Base-by-base conservation (phyloP, 2,888 invertebrate species). In the Aleiodes testaceus region DNA sequence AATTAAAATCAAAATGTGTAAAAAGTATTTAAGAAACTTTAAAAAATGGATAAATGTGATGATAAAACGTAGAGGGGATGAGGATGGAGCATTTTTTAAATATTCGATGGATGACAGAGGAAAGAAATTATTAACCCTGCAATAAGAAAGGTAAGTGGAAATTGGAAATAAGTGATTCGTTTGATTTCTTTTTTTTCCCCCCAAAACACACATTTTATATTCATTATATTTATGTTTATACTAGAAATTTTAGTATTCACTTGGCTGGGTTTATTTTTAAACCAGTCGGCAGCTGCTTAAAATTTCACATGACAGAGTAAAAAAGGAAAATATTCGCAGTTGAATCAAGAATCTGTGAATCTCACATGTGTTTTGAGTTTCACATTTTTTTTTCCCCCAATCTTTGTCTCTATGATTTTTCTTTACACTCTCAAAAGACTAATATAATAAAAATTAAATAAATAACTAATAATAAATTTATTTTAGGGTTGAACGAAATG, bases 101-200 rank as follows among this genome's bases (percentile, higher is more conserved):
- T 81, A 82, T 80, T 84, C 80, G 68, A 81, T 82, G 81, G 85
- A 86, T 80, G 84, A 85, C 75, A 84, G 83, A 84, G 82, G 82
- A 82, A 75, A 82, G 75, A 78, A 36, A 79, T 81, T 86, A 80
- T 81, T 87, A 84, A 83, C 83, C 85, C 86, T 85, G 79, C 75
- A 72, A 79, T 76, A 70, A 78, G 72, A 75, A 82, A 84, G 85
- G 85, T 85, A 72, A 75, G 14, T 45, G 4, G 5, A 45, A 45
- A n/a, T 45, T n/a, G n/a, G 45, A 12, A 45, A 45, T 14, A 45
- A 45, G 3, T 26, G 26, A 45, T 45, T 45, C 9, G 4, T 45
- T 26, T 26, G 26, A 26, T 5, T 26, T 26, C 5, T 26, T 26
- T n/a, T n/a, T n/a, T n/a, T n/a, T n/a, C n/a, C n/a, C n/a, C n/a